phyloP scores from a whole-genome alignment of 2,797 vertebrate genomes.

The Rhabdophis nuchalis region DNA sequence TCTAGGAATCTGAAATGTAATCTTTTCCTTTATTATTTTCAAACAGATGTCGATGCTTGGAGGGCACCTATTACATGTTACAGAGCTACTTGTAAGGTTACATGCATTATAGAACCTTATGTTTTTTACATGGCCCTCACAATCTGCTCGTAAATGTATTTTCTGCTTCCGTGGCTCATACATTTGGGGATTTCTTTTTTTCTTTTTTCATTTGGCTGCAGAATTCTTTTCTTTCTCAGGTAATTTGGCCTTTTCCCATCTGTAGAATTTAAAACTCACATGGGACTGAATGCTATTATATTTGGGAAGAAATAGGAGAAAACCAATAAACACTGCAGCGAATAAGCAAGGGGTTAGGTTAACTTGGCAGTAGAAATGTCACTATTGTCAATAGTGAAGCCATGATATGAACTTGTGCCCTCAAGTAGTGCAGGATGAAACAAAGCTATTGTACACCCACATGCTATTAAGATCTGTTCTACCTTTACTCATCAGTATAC shows the following conservation, averaged over 20 bases:
- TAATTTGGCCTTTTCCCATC: neutral
- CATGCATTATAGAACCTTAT: neutral
- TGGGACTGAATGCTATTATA: neutral
- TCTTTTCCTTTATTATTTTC: neutral
- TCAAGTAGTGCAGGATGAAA: neutral
- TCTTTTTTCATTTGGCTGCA: neutral
- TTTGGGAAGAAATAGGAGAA: slow-evolving; percentile 1
- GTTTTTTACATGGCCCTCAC: neutral
- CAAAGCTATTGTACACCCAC: neutral
- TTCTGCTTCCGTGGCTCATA: neutral
- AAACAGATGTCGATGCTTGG: neutral
- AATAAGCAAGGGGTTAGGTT: fast-evolving
- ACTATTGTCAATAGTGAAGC: neutral
- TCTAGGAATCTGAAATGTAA: neutral
- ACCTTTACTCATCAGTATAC: neutral
- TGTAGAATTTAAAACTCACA: neutral
- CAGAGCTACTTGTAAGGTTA: neutral
- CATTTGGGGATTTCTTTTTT: neutral
- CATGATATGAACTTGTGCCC: neutral
- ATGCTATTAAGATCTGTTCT: neutral
- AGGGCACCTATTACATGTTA: neutral
- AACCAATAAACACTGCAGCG: neutral
- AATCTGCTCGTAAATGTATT: neutral
- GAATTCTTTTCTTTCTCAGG: neutral
- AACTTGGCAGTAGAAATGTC: slow-evolving; percentile 20